phyloP scores from a whole-genome alignment of 2,888 invertebrate species.

The Luperina nickerlii region DNA sequence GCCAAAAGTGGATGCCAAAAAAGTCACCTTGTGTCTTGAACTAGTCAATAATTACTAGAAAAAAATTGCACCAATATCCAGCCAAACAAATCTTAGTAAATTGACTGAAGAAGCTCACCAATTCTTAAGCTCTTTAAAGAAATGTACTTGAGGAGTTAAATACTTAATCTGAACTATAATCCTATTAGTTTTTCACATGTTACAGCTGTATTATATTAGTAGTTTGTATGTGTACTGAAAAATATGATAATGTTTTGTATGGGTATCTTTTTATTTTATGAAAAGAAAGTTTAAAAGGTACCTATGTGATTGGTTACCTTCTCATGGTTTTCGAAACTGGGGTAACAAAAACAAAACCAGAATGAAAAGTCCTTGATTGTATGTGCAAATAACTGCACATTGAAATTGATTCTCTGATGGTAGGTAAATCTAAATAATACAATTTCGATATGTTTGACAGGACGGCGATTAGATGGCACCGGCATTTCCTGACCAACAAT shows the following conservation, averaged over 20 bases:
- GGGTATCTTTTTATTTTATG: no score
- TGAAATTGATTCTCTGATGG: background rate
- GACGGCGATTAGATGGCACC: background rate
- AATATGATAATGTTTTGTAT: constrained; percentile 23
- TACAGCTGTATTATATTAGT: constrained; percentile 3
- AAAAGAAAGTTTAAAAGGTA: background rate
- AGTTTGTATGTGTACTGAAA: constrained; percentile 7
- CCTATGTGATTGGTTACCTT: background rate
- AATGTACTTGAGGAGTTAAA: constrained; percentile 52
- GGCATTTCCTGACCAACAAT: background rate
- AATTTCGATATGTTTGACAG: background rate
- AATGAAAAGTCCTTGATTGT: background rate
- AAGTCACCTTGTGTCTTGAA: constrained; percentile 36
- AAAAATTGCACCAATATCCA: constrained; percentile 22
- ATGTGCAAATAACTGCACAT: background rate
- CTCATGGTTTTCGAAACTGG: background rate
- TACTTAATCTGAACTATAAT: constrained; percentile 57
- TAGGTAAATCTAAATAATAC: background rate
- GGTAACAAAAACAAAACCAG: no score
- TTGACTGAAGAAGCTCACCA: constrained; percentile 54
- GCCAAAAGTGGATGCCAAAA: constrained; percentile 21
- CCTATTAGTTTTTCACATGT: constrained; percentile 49
- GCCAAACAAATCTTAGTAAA: constrained; percentile 38
- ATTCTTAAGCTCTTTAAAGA: constrained; percentile 57
- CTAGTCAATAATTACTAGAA: background rate